A percentile compares a stretch with the other conserved stretches of the same genome.
Evolutionary conservation across 2,113 vertebrate species (phyloP).

Genomic region (Acanthisitta chloris): DNA sequence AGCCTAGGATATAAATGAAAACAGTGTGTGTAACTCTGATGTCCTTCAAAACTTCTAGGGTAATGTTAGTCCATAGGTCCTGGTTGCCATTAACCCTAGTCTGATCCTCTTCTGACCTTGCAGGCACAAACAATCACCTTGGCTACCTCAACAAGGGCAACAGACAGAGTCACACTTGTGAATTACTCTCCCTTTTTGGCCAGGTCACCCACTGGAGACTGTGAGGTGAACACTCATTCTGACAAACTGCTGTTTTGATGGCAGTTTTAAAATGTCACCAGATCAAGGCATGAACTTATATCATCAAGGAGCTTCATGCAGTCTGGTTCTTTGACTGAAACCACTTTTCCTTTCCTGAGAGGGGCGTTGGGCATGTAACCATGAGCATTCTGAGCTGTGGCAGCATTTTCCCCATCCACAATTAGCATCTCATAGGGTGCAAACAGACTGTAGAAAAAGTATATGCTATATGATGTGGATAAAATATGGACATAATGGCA

Average conservation of each 20-base stretch:
- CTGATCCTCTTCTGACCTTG: background rate
- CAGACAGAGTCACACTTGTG: fast-evolving
- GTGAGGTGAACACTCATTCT: background rate
- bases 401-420: background rate
- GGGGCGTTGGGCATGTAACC: background rate
- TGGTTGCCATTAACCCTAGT: background rate
- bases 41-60: background rate
- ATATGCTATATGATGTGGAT: fast-evolving
- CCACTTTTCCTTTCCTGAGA: background rate
- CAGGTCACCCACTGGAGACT: background rate
- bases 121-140: background rate
- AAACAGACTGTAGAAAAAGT: background rate
- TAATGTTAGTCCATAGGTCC: background rate
- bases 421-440: background rate
- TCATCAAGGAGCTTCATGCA: fast-evolving
- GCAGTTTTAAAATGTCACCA: background rate
- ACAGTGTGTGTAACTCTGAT: background rate
- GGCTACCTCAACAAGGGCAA: background rate
- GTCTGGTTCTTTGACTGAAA: background rate
- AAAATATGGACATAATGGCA: fast-evolving
- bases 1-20: background rate
- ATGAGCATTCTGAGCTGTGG: background rate
- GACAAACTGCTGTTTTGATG: background rate
- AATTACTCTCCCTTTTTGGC: background rate
- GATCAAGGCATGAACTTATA: background rate